phyloP scores from a whole-genome alignment of 2,888 invertebrate genomes.

The Drosophila mimica region DNA sequence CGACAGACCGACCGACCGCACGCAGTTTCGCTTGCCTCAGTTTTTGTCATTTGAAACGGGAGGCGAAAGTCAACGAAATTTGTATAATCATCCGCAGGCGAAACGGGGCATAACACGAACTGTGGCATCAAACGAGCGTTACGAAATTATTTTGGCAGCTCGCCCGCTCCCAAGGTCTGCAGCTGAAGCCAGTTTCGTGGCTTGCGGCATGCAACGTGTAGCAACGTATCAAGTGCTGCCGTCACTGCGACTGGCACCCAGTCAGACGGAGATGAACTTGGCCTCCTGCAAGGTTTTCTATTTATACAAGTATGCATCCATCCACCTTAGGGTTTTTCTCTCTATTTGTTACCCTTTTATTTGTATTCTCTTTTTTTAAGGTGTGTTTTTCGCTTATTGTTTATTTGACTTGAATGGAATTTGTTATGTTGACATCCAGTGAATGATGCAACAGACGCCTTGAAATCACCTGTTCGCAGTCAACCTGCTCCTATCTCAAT shows the following conservation, averaged over 20 bases:
- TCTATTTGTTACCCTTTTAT: background rate
- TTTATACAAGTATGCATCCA: background rate
- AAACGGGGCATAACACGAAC: constrained; percentile 13
- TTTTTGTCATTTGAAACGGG: constrained; percentile 50
- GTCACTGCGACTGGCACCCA: constrained; percentile 23
- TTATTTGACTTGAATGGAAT: background rate
- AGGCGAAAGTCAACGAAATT: constrained; percentile 14
- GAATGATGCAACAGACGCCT: background rate
- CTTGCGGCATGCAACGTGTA: constrained; percentile 28
- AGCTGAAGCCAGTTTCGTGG: constrained; percentile 33
- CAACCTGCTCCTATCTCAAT: background rate
- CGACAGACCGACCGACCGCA: too few relatives aligned
- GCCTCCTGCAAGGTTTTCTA: background rate
- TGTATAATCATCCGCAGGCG: constrained; percentile 27
- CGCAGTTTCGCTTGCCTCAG: constrained; percentile 3
- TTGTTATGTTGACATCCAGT: background rate
- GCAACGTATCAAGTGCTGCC: constrained; percentile 6
- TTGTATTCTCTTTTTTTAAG: background rate
- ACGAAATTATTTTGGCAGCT: constrained; percentile 69
- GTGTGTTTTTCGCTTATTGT: background rate
- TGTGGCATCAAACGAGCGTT: constrained; percentile 54
- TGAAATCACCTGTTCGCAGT: background rate
- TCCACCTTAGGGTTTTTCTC: background rate
- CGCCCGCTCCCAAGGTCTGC: constrained; percentile 59
- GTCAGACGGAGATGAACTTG: background rate